Evolutionary conservation across 2,797 vertebrate species (phyloP), one percentile per base, ranked within the genome.

Genomic region (Catostomus latipinnis): DNA sequence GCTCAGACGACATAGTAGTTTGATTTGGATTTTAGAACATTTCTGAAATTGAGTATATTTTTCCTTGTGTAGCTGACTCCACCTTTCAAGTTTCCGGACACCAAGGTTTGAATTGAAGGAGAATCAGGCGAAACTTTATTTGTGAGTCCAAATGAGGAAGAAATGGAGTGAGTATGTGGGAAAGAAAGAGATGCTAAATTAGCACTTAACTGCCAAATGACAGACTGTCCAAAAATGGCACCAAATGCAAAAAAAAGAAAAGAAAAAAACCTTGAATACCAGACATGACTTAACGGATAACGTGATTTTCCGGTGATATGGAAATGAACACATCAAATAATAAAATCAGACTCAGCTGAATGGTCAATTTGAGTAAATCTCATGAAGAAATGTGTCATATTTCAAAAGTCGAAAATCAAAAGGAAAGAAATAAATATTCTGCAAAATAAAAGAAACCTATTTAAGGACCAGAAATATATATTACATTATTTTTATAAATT

Each of bases 1-100:
- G 46, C n/a, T 80, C 62, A 75, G 34, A 34, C 34, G 34, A 34
- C 4, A 34, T 34, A 34, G 4, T 34, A 34, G 89, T 86, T 90
- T 93, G 90, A 89, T 88, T 84, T 82, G 89, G 88, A 90, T 90
- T 88, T 91, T 71, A 69, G 89, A 89, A 91, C 90, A 90, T 92
- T 87, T 87, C 77, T 89, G 91, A 94, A 94, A 93, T 92, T 88
- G 88, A 89, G 87, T 86, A 86, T 86, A 93, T 91, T 94, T 93
- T 86, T 91, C 90, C 92, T 88, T 92, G 92, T 94, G 92, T 95
- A 95, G 94, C 94, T 95, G 90, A 88, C 93, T 90, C 94, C 93
- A 83, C 90, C 93, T 84, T 94, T 94, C 94, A 93, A 93, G 94
- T 94, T 95, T 91, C 94, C 94, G 92, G 94, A 94, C 88, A 95